These are phyloP conservation scores for Nothura maculosa DNA, from an alignment of 2,797 vertebrate genomes.

Conservation along the genomic window DNA sequence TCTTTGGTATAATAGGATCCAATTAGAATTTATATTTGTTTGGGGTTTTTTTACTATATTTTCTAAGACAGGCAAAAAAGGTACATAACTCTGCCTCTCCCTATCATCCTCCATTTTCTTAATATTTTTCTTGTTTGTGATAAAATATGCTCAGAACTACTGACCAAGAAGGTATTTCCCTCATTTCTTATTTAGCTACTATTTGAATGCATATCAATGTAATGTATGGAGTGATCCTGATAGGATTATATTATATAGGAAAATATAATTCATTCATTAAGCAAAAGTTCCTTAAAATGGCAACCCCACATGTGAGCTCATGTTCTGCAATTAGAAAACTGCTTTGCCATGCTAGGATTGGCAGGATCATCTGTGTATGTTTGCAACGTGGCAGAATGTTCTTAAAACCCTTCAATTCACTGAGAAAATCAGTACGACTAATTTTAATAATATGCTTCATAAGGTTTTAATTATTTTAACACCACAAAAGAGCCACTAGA, in stretches of 20 bases:
- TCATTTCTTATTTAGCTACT: slow-evolving; percentile 15
- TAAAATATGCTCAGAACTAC: background rate
- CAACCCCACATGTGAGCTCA: background rate
- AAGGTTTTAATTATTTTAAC: background rate
- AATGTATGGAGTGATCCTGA: slow-evolving; percentile 6
- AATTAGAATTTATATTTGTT: background rate
- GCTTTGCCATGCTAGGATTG: background rate
- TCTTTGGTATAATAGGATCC: background rate
- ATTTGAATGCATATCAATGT: background rate
- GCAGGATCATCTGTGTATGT: background rate
- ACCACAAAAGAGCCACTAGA: background rate
- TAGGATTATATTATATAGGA: too few species aligned
- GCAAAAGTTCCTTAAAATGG: slow-evolving; percentile 1
- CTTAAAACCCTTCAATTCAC: background rate
- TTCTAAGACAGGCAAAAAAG: background rate
- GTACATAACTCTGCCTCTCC: background rate
- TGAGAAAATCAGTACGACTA: background rate
- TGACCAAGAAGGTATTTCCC: background rate
- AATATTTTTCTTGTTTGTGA: background rate
- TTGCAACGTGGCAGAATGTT: background rate
- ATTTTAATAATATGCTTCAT: background rate
- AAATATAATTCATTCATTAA: background rate
- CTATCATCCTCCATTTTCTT: background rate
- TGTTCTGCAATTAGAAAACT: background rate
- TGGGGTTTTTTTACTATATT: background rate